These are phyloP conservation scores for Pantherophis vulpinus DNA, from an alignment of 2,797 vertebrate genomes.

Conservation along the genomic window DNA sequence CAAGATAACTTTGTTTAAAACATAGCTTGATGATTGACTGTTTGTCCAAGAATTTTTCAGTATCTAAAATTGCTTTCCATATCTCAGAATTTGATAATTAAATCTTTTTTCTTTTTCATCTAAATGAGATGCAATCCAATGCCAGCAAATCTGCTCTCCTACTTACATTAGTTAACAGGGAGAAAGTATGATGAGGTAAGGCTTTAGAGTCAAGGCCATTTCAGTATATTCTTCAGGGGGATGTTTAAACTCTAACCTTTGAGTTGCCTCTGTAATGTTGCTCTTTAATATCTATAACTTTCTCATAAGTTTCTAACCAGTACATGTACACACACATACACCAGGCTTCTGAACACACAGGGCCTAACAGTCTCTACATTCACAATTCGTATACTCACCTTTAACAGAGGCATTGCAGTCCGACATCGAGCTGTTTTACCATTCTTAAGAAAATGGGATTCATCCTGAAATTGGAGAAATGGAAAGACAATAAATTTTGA, in stretches of 20 bases:
- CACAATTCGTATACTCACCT: constrained; percentile 73
- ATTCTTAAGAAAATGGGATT: constrained; percentile 97
- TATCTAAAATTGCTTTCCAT: not conserved
- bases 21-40: not conserved
- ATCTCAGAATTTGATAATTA: not conserved
- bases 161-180: not conserved
- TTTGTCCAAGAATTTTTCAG: not conserved
- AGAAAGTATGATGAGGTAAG: not conserved
- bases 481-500: constrained; percentile 7
- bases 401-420: constrained; percentile 88
- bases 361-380: not conserved
- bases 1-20: not conserved
- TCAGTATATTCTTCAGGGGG: not conserved
- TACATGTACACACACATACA: not conserved
- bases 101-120: not conserved
- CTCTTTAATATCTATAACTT: not conserved
- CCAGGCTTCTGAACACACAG: not conserved
- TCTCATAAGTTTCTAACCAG: not conserved
- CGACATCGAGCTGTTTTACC: constrained; percentile 91
- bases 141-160: not conserved
- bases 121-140: not conserved
- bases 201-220: not conserved
- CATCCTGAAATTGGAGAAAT: constrained; percentile 81
- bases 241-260: not conserved
- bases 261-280: not conserved